Conservation (phyloP, 2,113 vertebrate species). For the Hypanus sabinus region DNA sequence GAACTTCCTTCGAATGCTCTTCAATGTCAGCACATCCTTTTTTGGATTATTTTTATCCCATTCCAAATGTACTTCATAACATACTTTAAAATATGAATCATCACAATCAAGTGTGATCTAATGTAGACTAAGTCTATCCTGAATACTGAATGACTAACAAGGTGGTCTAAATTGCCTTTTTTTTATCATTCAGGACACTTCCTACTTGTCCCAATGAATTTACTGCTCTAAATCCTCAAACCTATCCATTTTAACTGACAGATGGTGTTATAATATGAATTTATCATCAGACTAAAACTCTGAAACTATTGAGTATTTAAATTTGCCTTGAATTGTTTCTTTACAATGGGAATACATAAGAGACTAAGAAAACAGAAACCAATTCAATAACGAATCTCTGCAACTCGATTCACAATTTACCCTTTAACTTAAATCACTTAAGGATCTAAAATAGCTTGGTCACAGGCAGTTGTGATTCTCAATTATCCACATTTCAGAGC, state of each 20-base stretch:
- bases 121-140: background rate
- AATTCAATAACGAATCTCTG: background rate
- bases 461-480: background rate
- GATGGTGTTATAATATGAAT: too few relatives aligned
- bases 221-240: background rate
- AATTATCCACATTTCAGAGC: background rate
- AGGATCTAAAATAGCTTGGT: background rate
- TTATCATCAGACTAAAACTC: background rate
- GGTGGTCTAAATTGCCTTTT: background rate
- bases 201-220: background rate
- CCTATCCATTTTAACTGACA: background rate
- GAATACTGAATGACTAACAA: background rate
- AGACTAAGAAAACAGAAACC: background rate
- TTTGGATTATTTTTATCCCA: background rate
- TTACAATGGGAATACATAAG: background rate
- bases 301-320: background rate
- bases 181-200: background rate
- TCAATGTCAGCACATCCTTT: too few relatives aligned
- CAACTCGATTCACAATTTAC: too few relatives aligned
- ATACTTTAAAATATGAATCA: background rate
- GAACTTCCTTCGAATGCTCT: too few relatives aligned
- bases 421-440: background rate
- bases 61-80: background rate
- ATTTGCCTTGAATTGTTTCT: background rate
- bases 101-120: background rate